Conservation (phyloP, 2,888 invertebrate species). For the Pandemis heparana region DNA sequence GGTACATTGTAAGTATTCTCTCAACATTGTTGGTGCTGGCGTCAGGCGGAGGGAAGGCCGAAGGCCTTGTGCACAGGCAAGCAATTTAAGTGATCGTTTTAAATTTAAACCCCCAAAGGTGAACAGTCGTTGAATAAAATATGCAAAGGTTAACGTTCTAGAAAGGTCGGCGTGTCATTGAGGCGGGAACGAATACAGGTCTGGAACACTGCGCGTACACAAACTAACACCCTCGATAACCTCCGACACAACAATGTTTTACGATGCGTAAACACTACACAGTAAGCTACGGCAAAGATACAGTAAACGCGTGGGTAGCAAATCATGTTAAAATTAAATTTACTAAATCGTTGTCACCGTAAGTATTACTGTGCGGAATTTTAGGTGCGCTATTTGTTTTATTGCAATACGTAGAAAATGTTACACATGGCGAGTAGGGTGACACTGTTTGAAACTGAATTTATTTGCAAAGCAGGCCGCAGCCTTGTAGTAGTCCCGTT, state of each 20-base stretch:
- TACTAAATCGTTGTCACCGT: not conserved
- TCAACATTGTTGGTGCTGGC: slow-evolving; percentile 3
- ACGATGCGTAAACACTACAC: slow-evolving; percentile 50
- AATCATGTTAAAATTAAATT: slow-evolving; percentile 8
- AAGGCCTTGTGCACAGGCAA: not conserved
- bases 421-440: slow-evolving; percentile 11
- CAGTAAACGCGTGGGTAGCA: slow-evolving; percentile 4
- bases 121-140: slow-evolving; percentile 43
- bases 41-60: slow-evolving; percentile 8
- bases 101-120: slow-evolving; percentile 34
- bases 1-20: not conserved
- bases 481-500: slow-evolving; percentile 53
- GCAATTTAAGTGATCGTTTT: slow-evolving; percentile 26
- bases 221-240: slow-evolving; percentile 48
- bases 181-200: slow-evolving; percentile 52
- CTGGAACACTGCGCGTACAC: slow-evolving; percentile 44
- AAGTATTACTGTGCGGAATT: not conserved
- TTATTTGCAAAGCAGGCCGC: slow-evolving; percentile 50
- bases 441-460: slow-evolving; percentile 31
- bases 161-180: slow-evolving; percentile 54
- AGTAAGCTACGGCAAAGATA: slow-evolving; percentile 6
- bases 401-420: slow-evolving; percentile 30
- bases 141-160: slow-evolving; percentile 52
- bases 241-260: slow-evolving; percentile 46
- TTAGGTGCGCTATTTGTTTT: slow-evolving; percentile 8